phyloP scores from a whole-genome alignment of 2,888 invertebrate species.

The Tuberolachnus salignus region DNA sequence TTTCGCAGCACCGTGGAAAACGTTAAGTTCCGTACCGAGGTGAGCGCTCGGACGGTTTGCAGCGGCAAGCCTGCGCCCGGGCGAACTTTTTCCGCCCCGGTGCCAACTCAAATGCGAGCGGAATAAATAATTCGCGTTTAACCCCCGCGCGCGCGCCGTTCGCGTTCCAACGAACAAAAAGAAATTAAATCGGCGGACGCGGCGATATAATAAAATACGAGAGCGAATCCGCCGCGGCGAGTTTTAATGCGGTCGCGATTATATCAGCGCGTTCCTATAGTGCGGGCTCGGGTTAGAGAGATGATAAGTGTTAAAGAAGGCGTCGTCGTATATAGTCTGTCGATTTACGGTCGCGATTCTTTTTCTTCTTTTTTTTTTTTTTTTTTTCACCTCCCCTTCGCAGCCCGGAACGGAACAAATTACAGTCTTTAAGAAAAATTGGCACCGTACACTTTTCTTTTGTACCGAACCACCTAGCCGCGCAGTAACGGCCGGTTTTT shows the following conservation, averaged over 20 bases:
- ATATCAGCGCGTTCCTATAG: background rate
- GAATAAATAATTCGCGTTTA: constrained; percentile 31
- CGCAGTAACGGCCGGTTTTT: background rate
- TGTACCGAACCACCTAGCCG: background rate
- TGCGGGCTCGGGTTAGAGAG: background rate
- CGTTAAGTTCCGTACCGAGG: constrained; percentile 4
- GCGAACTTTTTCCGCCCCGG: background rate
- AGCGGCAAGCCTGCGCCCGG: background rate
- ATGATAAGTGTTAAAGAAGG: background rate
- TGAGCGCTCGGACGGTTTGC: background rate
- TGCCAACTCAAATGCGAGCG: background rate
- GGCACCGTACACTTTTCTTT: constrained; percentile 17
- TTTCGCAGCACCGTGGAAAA: no score
- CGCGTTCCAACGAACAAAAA: background rate
- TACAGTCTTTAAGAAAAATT: constrained; percentile 20
- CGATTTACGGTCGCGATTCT: constrained; percentile 32
- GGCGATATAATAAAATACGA: no score
- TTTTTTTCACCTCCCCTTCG: background rate
- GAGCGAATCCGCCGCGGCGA: background rate
- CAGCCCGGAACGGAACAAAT: background rate
- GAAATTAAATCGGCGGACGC: background rate
- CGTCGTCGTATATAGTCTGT: no score
- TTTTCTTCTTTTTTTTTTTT: constrained; percentile 13
- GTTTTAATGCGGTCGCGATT: constrained; percentile 4
- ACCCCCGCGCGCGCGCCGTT: background rate